Percentiles rank a stretch among this genome's conserved stretches.
These are phyloP conservation scores for Sciurus carolinensis DNA, from an alignment of 2,797 vertebrate species.

Conservation along the genomic window DNA sequence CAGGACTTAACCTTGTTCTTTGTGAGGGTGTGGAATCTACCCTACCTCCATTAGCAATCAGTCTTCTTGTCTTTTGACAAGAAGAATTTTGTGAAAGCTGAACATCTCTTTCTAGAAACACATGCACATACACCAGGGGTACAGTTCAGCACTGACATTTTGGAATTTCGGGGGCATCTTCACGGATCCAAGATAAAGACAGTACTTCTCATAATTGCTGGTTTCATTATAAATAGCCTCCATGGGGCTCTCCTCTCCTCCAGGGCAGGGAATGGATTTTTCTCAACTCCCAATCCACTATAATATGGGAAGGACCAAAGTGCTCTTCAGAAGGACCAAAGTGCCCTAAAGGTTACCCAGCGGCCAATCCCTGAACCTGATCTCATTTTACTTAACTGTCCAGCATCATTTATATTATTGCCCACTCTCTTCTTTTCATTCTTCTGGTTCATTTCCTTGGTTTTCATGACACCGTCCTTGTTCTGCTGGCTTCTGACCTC, in stretches of 20 bases:
- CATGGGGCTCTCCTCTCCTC: neutral
- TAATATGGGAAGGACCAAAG: neutral
- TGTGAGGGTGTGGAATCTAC: neutral
- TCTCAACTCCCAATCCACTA: neutral
- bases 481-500: neutral
- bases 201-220: neutral
- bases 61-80: neutral
- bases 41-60: neutral
- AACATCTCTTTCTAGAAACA: slow-evolving; percentile 30
- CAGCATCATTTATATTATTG: too few relatives aligned
- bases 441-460: neutral
- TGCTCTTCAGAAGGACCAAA: neutral
- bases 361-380: accelerated
- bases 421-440: neutral
- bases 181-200: neutral
- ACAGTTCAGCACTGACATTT: neutral
- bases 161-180: neutral
- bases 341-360: neutral
- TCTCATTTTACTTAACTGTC: accelerated
- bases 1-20: neutral
- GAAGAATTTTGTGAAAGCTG: slow-evolving; percentile 25
- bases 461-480: neutral
- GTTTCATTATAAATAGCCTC: neutral
- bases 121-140: neutral
- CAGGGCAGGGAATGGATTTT: neutral